Base-by-base conservation (phyloP, 2,113 vertebrate genomes). In the Talpa occidentalis region DNA sequence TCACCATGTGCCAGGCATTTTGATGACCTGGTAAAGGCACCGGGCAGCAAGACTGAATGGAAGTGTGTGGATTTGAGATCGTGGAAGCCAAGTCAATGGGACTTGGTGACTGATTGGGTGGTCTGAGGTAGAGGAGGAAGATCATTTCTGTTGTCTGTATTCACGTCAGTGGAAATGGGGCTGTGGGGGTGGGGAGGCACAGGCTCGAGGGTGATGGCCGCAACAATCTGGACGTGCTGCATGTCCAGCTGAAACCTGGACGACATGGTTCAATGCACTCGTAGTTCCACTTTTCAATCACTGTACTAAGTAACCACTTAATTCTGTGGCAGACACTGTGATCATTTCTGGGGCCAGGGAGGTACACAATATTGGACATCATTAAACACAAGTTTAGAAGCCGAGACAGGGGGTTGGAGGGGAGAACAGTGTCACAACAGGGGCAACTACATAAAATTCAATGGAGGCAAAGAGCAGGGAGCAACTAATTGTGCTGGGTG, bases 201-300 rank as follows among this genome's bases (percentile, higher is more conserved):
- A 66, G 11, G 9, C 47, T 42, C 60, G 60, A 6, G 26, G 21
- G 40, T 56, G 30, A 91, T 19, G 14, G 3, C 1, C 35, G 17
- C 6, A 21, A 69, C 0, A 0, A 42, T 28, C 3, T 67, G 54
- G 17, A 22, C 12, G 40, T 1, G 1, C 0, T 40, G 30, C 21
- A 10, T 8, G 24, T 77, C 5, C 17, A 6, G 32, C 35, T 74
- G 40, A 67, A 32, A 30, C 32, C 24, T 19, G 78, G 52, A 85
- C 26, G 28, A 2, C 0, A 0, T 3, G 15, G 52, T 28, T 47
- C 40, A 10, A 0, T 2, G 40, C 21, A 47, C 15, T 14, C 35
- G 26, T 5, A 54, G 24, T 8, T 64, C 37, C 56, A 54, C 49
- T 40, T 66, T 49, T 26, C 22, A 28, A 54, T 37, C 30, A 32